Evolutionary conservation across 2,888 invertebrate genomes (phyloP), one percentile per base, ranked within the genome.

Genomic region (Machimus atricapillus): DNA sequence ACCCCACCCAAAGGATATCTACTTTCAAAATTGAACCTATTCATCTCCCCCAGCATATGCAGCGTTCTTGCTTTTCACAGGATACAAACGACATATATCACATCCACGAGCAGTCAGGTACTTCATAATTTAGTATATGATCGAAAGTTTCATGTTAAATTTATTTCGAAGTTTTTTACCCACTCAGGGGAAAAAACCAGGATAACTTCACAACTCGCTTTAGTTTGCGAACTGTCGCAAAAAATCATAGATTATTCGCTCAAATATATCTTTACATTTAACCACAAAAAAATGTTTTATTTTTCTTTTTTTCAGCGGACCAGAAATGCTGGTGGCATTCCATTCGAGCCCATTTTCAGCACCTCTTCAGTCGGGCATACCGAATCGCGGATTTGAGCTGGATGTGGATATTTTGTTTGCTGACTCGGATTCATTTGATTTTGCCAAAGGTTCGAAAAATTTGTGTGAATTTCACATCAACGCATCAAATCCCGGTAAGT

Each of bases 321-420:
- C 97, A 7, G 96, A 96, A 90, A 97, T 98, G 96, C 94, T 97
- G 83, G 96, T 98, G 8, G 97, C 97, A 85, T 97, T 98, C 91
- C 96, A 96, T 91, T 97, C 97, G 31, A 97, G 97, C 14, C 96
- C 97, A 0, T 95, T 95, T 91, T 96, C 96, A 88, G 96, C 97
- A 85, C 97, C 97, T 2, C 93, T 96, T 85, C 95, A 96, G 86
- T 94, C 94, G 8, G 94, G 94, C 6, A 92, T 92, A 87, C 95
- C 96, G 0, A 93, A 97, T 87, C 93, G 97, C 4, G 96, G 96
- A 87, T 96, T 97, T 90, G 97, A 97, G 91, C 94, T 98, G 76
- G 96, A 96, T 90, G 96, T 97, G n/a, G 97, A 97, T 90, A 96
- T 98, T 58, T 95, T 97, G 58, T 97, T 97, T 91, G 96, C 97